Conservation (phyloP, 2,888 invertebrate species). For the Troides aeacus region DNA sequence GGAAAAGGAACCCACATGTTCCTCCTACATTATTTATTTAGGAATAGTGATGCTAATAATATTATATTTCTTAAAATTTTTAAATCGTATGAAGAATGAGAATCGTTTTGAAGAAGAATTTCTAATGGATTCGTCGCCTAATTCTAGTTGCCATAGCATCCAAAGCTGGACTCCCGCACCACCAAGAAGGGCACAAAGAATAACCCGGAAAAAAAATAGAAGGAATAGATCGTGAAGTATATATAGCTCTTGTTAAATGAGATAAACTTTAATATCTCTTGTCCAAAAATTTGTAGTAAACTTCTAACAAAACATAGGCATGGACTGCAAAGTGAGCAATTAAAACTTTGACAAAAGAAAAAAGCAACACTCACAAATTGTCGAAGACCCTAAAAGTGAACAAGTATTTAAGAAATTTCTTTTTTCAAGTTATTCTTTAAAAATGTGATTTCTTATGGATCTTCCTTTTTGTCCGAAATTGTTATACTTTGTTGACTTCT, state of each 20-base stretch:
- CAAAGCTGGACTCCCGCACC: background rate
- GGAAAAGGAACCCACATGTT: conserved; percentile 21
- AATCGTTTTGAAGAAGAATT: background rate
- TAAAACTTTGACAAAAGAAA: conserved; percentile 42
- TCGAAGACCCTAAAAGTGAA: conserved; percentile 34
- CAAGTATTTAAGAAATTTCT: conserved; percentile 31
- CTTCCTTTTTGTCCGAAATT: conserved; percentile 8
- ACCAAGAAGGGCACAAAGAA: conserved; percentile 11
- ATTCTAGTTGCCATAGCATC: conserved; percentile 4
- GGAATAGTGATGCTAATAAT: conserved; percentile 17
- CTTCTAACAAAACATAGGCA: background rate
- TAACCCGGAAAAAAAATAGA: conserved; percentile 10
- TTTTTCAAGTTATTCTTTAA: conserved; percentile 30
- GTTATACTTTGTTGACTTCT: background rate
- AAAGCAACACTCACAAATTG: conserved; percentile 39
- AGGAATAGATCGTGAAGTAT: conserved; percentile 9
- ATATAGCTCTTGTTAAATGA: background rate
- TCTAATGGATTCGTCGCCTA: background rate
- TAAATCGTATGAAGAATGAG: conserved; percentile 13
- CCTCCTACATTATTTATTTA: conserved; percentile 15
- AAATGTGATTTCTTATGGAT: conserved; percentile 10
- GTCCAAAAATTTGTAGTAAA: background rate
- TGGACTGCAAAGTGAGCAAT: conserved; percentile 37
- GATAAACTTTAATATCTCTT: background rate
- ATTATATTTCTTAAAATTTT: conserved; percentile 24